phyloP scores from a whole-genome alignment of 2,888 invertebrate species.

The Sphaerophoria taeniata region DNA sequence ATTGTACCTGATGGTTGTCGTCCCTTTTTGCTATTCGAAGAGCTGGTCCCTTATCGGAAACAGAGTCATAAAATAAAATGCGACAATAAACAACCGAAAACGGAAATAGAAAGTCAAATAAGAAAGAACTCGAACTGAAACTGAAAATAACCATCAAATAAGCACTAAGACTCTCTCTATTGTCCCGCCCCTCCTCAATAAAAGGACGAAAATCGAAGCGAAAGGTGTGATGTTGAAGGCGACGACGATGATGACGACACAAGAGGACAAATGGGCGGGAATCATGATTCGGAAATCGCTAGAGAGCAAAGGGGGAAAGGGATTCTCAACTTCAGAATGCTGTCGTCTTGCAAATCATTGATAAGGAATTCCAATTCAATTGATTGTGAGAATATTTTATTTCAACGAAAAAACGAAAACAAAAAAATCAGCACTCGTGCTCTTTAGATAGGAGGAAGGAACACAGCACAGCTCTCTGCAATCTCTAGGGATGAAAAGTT shows the following conservation, averaged over 20 bases:
- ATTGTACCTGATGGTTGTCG: background rate
- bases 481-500: conserved; percentile 72
- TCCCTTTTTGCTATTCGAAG: background rate
- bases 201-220: background rate
- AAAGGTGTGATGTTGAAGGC: background rate
- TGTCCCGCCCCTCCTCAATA: background rate
- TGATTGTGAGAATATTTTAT: conserved; percentile 71
- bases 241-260: background rate
- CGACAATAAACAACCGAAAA: conserved; percentile 40
- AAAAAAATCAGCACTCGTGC: too few relatives aligned
- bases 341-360: conserved; percentile 67
- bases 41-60: conserved; percentile 37
- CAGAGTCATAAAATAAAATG: conserved; percentile 66
- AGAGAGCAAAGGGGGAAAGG: too few relatives aligned
- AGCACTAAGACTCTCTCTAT: background rate
- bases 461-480: conserved; percentile 51
- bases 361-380: conserved; percentile 73
- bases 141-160: conserved; percentile 39
- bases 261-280: background rate
- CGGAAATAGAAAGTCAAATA: conserved; percentile 26
- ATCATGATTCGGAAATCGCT: background rate
- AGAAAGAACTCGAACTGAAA: background rate
- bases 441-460: conserved; percentile 19
- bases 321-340: conserved; percentile 16
- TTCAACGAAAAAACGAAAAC: background rate